Evolutionary conservation across 1,140 invertebrate species (phyloP), one percentile per base, ranked within the genome.

Genomic region (Drosophila albomicans): DNA sequence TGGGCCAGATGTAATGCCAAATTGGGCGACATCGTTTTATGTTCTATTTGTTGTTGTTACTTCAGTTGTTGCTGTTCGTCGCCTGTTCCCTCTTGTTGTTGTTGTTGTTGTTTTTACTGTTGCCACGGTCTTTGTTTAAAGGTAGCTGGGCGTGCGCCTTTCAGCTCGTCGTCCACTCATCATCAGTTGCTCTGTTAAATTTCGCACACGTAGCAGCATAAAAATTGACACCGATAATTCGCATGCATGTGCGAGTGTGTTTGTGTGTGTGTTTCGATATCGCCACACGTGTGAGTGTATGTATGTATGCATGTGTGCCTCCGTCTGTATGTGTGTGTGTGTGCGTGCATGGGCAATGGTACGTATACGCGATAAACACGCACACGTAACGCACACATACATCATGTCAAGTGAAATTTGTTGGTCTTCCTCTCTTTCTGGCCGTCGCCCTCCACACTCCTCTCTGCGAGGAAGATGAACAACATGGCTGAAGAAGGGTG

Each of bases 141-240:
- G 65, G 71, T 69, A 74, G 48, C 28, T 35, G 54, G 20, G 52
- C 56, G 38, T 59, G 70, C 16, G 11, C 28, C 64, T 30, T 52
- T 78, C 65, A 70, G 73, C 74, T 65, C 68, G 84, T 87, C 75
- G 84, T 87, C 75, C 84, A 87, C 72, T 88, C 84, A 78, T 87
- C 82, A 88, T 86, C 75, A 78, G 81, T 58, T 82, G 73, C 85
- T 84, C 80, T 78, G 77, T 75, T 84, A 75, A 75, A 89, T 89
- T 89, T 89, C 75, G 85, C 86, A 89, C 85, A 89, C 85, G 85
- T 89, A 89, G 85, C 78, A 90, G 81, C 86, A 89, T 89, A 89
- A 89, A 89, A 89, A 87, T 87, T 87, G 84, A 88, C 84, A 87
- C 84, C 84, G 84, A 87, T 87, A 87, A 87, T 87, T 88, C 81